A percentile compares a stretch with the other conserved stretches of the same genome.
Conservation (phyloP, 2,113 vertebrate genomes). For the Pygoscelis antarcticus region DNA sequence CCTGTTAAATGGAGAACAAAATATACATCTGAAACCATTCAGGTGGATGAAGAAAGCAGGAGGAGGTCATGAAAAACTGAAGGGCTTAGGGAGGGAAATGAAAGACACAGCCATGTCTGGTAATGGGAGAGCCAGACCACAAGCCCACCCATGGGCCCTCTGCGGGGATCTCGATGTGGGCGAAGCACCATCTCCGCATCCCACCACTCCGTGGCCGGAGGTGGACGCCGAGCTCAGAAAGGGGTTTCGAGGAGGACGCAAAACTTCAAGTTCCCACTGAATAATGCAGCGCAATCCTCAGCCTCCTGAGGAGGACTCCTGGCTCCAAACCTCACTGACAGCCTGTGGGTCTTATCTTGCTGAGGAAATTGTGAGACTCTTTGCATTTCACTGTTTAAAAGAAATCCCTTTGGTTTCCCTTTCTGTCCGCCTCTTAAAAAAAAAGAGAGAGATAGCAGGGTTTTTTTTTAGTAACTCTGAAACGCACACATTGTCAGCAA, state of each 20-base stretch:
- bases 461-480: neutral
- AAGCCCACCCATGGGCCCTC: neutral
- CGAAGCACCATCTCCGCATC: neutral
- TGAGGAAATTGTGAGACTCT: slow-evolving; percentile 6
- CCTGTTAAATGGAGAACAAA: slow-evolving; percentile 11
- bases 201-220: neutral
- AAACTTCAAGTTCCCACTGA: neutral
- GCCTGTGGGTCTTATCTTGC: neutral
- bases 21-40: neutral
- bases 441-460: neutral
- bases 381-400: slow-evolving; percentile 5
- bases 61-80: slow-evolving; percentile 7
- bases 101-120: neutral
- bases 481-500: neutral
- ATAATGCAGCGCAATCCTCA: neutral
- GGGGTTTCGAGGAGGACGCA: neutral
- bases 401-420: neutral
- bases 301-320: neutral
- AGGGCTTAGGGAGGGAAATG: neutral
- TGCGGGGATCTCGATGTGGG: neutral
- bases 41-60: neutral
- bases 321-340: neutral
- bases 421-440: neutral
- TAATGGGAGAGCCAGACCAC: neutral
- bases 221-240: neutral